Evolutionary conservation across 2,797 vertebrate genomes (phyloP).

Genomic region (Dicrostonyx torquatus): DNA sequence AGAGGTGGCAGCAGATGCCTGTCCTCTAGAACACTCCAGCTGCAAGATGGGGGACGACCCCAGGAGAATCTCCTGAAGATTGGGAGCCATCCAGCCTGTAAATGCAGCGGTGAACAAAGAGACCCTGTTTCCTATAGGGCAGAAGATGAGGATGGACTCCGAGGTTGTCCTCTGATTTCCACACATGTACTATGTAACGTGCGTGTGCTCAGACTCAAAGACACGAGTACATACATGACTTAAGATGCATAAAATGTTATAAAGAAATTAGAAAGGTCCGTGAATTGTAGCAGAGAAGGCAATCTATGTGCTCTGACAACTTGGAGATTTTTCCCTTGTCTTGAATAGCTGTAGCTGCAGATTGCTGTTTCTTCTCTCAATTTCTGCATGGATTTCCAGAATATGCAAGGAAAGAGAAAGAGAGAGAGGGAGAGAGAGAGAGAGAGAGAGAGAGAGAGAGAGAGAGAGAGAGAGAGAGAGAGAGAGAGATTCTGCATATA

Average conservation of each 20-base stretch:
- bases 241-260: not conserved
- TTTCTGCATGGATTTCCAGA: not conserved
- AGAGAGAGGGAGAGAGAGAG: not conserved
- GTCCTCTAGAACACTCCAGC: rapidly evolving
- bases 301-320: not conserved
- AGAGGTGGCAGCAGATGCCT: no score
- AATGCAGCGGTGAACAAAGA: not conserved
- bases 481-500: not conserved
- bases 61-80: not conserved
- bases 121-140: not conserved
- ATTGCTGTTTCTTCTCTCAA: not conserved
- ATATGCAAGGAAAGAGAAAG: not conserved
- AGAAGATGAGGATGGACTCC: not conserved
- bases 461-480: not conserved
- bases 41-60: not conserved
- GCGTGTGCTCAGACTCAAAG: not conserved
- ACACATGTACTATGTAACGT: not conserved
- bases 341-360: not conserved
- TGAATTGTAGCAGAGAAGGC: not conserved
- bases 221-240: not conserved
- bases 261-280: not conserved
- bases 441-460: not conserved
- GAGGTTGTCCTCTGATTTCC: not conserved
- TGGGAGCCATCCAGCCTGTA: no score
- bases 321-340: not conserved